These are phyloP conservation scores for Amblyjoppa fuscipennis DNA, from an alignment of 2,888 invertebrate species.

Conservation along the genomic window DNA sequence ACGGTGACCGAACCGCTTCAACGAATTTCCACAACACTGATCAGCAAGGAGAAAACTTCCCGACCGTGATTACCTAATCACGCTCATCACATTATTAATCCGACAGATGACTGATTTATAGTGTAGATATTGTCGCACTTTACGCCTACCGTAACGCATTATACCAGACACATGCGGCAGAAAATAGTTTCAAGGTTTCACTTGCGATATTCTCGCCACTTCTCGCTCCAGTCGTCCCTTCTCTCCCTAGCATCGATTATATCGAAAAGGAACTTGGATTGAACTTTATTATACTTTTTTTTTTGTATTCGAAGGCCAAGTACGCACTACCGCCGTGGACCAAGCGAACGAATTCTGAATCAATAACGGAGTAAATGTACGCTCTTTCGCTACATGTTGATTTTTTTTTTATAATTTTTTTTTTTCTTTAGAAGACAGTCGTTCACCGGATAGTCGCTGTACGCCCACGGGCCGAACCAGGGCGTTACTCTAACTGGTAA, in stretches of 20 bases:
- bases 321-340: slow-evolving; percentile 68
- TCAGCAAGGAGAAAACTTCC: slow-evolving; percentile 24
- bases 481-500: slow-evolving; percentile 67
- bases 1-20: slow-evolving; percentile 22
- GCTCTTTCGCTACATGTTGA: slow-evolving; percentile 58
- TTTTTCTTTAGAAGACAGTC: slow-evolving; percentile 63
- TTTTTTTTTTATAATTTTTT: neutral
- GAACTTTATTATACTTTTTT: slow-evolving; percentile 76
- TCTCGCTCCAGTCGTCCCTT: slow-evolving; percentile 56
- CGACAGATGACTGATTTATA: slow-evolving; percentile 41
- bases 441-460: slow-evolving; percentile 23
- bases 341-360: slow-evolving; percentile 71
- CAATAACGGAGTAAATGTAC: slow-evolving; percentile 67
- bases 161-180: slow-evolving; percentile 76
- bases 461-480: slow-evolving; percentile 38
- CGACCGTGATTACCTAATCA: slow-evolving; percentile 17
- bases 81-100: slow-evolving; percentile 8
- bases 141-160: slow-evolving; percentile 55
- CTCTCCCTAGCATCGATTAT: slow-evolving; percentile 72
- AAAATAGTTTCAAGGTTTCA: slow-evolving; percentile 78
- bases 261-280: slow-evolving; percentile 81
- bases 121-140: slow-evolving; percentile 78
- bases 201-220: slow-evolving; percentile 74
- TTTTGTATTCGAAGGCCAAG: slow-evolving; percentile 70
- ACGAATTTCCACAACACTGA: slow-evolving; percentile 19